Percentiles rank a stretch among this genome's conserved stretches.
Conservation (phyloP, 2,888 invertebrate species). For the Dolichopus griseipennis region DNA sequence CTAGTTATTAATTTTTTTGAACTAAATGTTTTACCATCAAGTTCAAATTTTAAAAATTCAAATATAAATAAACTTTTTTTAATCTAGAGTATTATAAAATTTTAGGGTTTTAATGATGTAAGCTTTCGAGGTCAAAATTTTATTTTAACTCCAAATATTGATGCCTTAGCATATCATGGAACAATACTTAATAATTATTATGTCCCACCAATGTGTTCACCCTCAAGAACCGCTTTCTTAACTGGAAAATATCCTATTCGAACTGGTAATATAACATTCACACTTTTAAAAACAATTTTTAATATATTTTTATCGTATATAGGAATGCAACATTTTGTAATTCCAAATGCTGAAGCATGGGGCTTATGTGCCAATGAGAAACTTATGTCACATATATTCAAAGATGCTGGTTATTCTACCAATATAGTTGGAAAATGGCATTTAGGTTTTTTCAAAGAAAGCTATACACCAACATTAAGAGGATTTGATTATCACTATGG, state of each 20-base stretch:
- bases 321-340: constrained; percentile 66
- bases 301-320: background rate
- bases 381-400: constrained; percentile 58
- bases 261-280: constrained; percentile 47
- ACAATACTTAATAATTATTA: constrained; percentile 73
- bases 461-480: constrained; percentile 56
- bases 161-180: constrained; percentile 74
- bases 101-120: constrained; percentile 86
- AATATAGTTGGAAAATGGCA: constrained; percentile 89
- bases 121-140: constrained; percentile 82
- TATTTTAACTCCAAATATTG: constrained; percentile 84
- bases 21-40: background rate
- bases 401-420: constrained; percentile 67
- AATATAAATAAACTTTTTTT: constrained; percentile 12
- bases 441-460: constrained; percentile 61
- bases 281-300: background rate
- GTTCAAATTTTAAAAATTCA: background rate
- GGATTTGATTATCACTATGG: constrained; percentile 80
- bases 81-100: background rate
- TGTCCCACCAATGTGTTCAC: constrained; percentile 76
- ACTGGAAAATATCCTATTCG: constrained; percentile 84
- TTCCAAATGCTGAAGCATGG: constrained; percentile 59
- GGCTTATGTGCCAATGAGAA: constrained; percentile 60
- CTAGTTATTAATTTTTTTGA: constrained; percentile 11
- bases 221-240: constrained; percentile 70